Base-by-base conservation (phyloP, 2,113 vertebrate genomes). In the Microtus pennsylvanicus region DNA sequence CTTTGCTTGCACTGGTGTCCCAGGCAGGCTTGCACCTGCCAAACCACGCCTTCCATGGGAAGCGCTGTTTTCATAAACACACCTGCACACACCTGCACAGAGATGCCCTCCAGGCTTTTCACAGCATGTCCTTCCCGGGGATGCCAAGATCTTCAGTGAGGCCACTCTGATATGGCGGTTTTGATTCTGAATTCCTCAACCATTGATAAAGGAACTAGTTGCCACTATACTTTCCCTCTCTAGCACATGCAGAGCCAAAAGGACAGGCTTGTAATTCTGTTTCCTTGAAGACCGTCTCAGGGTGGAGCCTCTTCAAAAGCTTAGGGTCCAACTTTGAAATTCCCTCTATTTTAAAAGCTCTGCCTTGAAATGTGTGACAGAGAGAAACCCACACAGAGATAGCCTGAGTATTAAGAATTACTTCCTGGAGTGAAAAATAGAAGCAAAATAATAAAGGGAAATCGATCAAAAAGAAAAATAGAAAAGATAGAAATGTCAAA, bases 241-340 rank as follows among this genome's bases (percentile, higher is more conserved):
- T 95, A 50, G 42, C 78, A 9, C 92, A 96, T 97, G 94, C 86
- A 47, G 78, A 95, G 87, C 22, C 38, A 61, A 80, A 55, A 94
- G 83, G 87, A 92, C 9, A 1, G 78, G 24, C 87, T 81, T 93
- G 86, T 78, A 87, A 75, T 70, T 69, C 94, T 89, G 72, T 93
- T 28, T 38, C 94, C 97, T 89, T 92, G 83, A 89, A 97, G 87
- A 94, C 80, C n/a, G 16, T 96, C 72, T 96, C 52, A 74, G 96
- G 83, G 70, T 95, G 90, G 81, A 93, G 93, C 80, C 96, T 96
- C 92, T 97, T 77, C 91, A 97, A 98, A 97, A 97, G 81, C 97
- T 92, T 38, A 90, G 50, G 38, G 77, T 67, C 74, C 83, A 93
- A 78, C 92, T 97, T 97, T 97, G 97, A 98, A 97, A 67, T 67